Evolutionary conservation across 1,140 invertebrate genomes (phyloP), one percentile per base, ranked within the genome.

Genomic region (Polyergus mexicanus): DNA sequence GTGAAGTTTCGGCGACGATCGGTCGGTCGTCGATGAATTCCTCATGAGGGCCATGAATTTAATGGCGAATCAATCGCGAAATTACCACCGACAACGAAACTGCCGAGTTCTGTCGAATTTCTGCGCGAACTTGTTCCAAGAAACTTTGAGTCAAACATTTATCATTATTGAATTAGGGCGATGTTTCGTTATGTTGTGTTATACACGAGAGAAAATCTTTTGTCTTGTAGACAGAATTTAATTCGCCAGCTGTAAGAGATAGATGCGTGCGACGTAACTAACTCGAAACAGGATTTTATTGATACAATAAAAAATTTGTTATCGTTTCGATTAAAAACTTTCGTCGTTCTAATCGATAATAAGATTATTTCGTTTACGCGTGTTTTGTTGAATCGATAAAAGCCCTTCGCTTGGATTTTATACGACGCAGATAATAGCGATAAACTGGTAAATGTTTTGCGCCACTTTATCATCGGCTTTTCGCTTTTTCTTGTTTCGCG

Each of bases 41-140:
- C 76, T 90, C 86, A 89, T 81, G 88, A 88, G 69, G 16, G 58
- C 41, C 86, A 32, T 63, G 85, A 89, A 88, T 90, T 76, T 85
- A 87, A 86, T 71, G 88, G 63, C 80, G 81, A 78, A 85, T 86
- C 77, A 85, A 87, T 84, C 81, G 72, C 62, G 62, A 84, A 83
- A 72, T 89, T 87, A 71, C 38, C 25, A 11, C 19, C 63, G 47
- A 38, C 72, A 35, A 63, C 56, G 35, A 80, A 75, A 72, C 71
- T 44, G 28, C 41, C n/a, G 60, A 60, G 25, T 75, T 54, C 54
- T 32, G 16, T 63, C n/a, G 60, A 19, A 51, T 51, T 51, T 51
- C 47, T 8, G 3, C 32, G 22, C 32, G 10, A 62, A 47, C 25
- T 69, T 84, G 65, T 32, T 38, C 38, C 28, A 38, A 38, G 41